Evolutionary conservation across 2,888 invertebrate species (phyloP), one percentile per base, ranked within the genome.

Genomic region (Labia minor): DNA sequence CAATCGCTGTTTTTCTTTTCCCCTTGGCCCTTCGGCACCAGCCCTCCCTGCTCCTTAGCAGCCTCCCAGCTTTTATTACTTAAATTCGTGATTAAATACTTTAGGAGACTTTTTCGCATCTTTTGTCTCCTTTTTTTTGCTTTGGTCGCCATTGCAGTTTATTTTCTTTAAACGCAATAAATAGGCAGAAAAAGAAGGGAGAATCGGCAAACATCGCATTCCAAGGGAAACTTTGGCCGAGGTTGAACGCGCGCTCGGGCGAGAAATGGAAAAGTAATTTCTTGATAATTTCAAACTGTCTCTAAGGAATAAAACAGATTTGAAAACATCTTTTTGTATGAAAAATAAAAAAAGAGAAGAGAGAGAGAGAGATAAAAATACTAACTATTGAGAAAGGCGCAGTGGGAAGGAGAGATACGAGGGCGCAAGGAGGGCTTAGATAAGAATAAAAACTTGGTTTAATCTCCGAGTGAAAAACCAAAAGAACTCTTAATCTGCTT

Each of bases 221-320:
- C 49, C 49, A 49, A 49, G 49, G 49, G 49, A 49, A 49, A 49
- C 49, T 49, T 49, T 49, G 49, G n/a, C n/a, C 3, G 16, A 14
- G 49, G 49, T 14, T 3, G 14, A 49, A 16, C 14, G 49, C 49
- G 26, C 26, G 26, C 49, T 11, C 49, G n/a, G 49, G 16, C 49
- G n/a, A 49, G 68, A 68, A 76, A 77, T 77, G 78, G 77, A 78
- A 79, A 79, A 79, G 78, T 79, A 79, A 79, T 79, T 79, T 75
- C 77, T 76, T 79, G 79, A 79, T 79, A 79, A 79, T 79, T 79
- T 79, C 78, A 78, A 79, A 70, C 49, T 49, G 67, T 67, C 67
- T 61, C 65, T 66, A 64, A 61, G 67, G 69, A 68, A 70, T 49
- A 49, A 16, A 49, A 49, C 49, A 49, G 49, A 49, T 49, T 49